Conservation (phyloP, 1,140 invertebrate species). For the Micrasema longulum region DNA sequence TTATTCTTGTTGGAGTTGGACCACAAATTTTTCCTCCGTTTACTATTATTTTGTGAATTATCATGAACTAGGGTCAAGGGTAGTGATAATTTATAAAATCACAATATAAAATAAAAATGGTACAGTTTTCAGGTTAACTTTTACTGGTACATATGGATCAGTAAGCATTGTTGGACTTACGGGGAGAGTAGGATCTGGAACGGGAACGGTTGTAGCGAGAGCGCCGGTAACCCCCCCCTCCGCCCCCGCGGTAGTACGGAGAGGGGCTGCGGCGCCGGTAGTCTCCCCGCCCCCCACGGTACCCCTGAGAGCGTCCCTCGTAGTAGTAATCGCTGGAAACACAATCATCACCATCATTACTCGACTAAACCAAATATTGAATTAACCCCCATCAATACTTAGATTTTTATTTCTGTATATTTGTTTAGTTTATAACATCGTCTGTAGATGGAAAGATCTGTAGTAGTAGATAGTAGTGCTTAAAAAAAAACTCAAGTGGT, state of each 20-base stretch:
- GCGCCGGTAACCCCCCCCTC: slow-evolving; percentile 61
- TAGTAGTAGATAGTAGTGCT: too few relatives aligned
- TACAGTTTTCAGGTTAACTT: background rate
- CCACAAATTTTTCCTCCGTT: too few relatives aligned
- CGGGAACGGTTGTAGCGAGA: slow-evolving; percentile 79
- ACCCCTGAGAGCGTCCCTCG: slow-evolving; percentile 60
- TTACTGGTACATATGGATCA: background rate
- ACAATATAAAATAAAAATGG: background rate
- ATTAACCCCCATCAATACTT: too few relatives aligned
- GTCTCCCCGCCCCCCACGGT: slow-evolving; percentile 59
- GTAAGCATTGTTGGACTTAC: slow-evolving; percentile 65
- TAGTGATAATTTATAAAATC: background rate
- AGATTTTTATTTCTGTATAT: too few relatives aligned
- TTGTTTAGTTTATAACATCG: too few relatives aligned
- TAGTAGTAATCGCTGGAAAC: slow-evolving; percentile 58
- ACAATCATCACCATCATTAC: too few relatives aligned
- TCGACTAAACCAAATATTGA: too few relatives aligned
- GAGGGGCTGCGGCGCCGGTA: slow-evolving; percentile 56
- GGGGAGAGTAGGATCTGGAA: slow-evolving; percentile 88
- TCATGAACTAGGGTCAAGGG: too few relatives aligned
- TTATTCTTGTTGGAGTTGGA: too few relatives aligned
- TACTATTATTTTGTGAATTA: too few relatives aligned
- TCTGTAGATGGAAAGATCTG: too few relatives aligned
- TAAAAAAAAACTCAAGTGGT: too few relatives aligned
- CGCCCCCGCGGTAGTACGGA: slow-evolving; percentile 49